Evolutionary conservation across 2,888 invertebrate species (phyloP), one percentile per base, ranked within the genome.

Genomic region (Slavum lentiscoides): DNA sequence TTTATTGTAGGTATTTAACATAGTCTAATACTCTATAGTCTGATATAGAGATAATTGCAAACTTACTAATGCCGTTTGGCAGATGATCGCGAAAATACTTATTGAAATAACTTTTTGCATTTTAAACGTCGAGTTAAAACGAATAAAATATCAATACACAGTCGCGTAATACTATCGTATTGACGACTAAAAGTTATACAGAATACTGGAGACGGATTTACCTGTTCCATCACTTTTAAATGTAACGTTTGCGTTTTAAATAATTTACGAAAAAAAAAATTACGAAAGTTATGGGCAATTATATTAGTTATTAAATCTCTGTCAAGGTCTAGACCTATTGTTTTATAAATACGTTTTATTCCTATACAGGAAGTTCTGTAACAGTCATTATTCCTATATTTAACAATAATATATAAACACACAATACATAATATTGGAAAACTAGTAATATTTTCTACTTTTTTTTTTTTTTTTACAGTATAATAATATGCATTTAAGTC

Each of bases 51-150:
- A 37, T 39, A 58, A 8, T 11, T 39, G 23, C 3, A 30, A 15
- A 68, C 75, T 75, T 75, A 75, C 75, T 21, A 75, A 67, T 49
- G 23, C 69, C 23, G 70, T 64, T 55, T 80, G 80, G 43, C 53
- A 80, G 62, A 80, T 43, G 21, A 80, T 23, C 39, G 55, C 39
- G n/a, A 70, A 64, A 39, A 80, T 9, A 55, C 70, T 62, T 19
- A 72, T 17, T 23, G 55, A 70, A 64, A 80, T 17, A 13, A 72
- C 21, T 55, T 55, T 62, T 39, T 72, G 64, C 80, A 80, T 80
- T 62, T 80, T 80, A 53, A 64, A 23, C 23, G 43, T 67, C 21
- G 11, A 58, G 39, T 58, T n/a, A 58, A 58, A 67, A 8, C 58
- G 39, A 15, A 30, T 37, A 5, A 64, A 74, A 43, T 58, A 19